These are phyloP conservation scores for Gastrophysa polygoni DNA, from an alignment of 2,888 invertebrate species.

Conservation along the genomic window DNA sequence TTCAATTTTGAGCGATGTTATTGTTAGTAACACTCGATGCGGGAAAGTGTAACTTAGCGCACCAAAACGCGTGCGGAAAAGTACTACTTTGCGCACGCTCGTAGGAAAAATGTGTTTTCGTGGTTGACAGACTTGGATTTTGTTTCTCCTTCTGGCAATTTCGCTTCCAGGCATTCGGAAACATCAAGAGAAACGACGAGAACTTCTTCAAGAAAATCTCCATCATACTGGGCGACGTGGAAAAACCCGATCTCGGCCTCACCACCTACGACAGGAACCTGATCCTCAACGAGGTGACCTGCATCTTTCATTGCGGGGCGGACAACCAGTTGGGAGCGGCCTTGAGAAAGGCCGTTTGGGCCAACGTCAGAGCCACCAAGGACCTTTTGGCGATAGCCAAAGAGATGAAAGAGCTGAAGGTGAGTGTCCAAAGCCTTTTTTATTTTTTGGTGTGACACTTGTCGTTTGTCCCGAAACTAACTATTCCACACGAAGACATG, in stretches of 20 bases:
- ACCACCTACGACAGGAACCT: slow-evolving; percentile 59
- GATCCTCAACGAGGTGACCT: slow-evolving; percentile 62
- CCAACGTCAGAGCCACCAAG: slow-evolving; percentile 71
- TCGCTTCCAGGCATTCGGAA: slow-evolving; percentile 62
- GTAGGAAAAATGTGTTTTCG: too few species aligned
- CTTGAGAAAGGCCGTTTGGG: slow-evolving; percentile 67
- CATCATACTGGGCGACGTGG: slow-evolving; percentile 64
- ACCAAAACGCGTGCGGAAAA: too few species aligned
- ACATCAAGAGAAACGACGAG: slow-evolving; percentile 59
- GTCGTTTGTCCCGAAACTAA: too few species aligned
- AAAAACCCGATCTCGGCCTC: slow-evolving; percentile 61
- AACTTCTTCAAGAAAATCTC: slow-evolving; percentile 63
- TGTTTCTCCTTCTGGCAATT: too few species aligned
- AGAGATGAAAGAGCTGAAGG: slow-evolving; percentile 62
- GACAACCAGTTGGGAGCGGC: slow-evolving; percentile 76
- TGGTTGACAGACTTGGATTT: too few species aligned
- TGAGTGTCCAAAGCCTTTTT: too few species aligned
- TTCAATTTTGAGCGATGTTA: too few species aligned
- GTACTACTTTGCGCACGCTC: too few species aligned
- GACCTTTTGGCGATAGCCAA: slow-evolving; percentile 67
- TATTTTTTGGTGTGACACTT: too few species aligned
- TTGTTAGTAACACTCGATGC: too few species aligned
- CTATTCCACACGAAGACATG: too few species aligned
- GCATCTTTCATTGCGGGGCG: slow-evolving; percentile 78
- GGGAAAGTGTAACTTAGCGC: too few species aligned